Conservation (phyloP, 2,888 invertebrate genomes). For the Agonopterix heracliana region DNA sequence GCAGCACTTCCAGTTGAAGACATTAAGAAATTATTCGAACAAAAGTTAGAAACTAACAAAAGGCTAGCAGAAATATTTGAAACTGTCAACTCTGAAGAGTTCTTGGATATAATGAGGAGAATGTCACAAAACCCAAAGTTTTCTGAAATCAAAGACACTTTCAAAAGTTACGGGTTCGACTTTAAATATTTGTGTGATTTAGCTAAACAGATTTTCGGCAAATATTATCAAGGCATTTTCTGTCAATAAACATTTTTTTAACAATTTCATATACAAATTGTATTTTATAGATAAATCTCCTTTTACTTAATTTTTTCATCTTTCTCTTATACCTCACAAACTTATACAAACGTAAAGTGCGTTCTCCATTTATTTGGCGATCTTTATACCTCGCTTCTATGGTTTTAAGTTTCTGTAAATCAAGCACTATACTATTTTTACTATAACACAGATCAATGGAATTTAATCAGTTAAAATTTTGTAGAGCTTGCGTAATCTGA, state of each 20-base stretch:
- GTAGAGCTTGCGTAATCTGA: no score
- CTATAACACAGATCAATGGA: no score
- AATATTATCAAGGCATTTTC: conserved; percentile 28
- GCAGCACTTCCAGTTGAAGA: conserved; percentile 29
- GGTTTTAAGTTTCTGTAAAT: no score
- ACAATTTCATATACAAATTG: neutral
- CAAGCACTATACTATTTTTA: no score
- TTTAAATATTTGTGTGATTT: conserved; percentile 28
- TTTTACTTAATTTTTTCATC: no score
- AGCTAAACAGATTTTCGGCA: conserved; percentile 28
- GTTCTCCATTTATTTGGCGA: no score
- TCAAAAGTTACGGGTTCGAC: conserved; percentile 32
- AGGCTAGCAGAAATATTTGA: conserved; percentile 29
- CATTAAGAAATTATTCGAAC: conserved; percentile 32
- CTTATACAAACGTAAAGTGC: neutral
- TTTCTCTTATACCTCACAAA: neutral
- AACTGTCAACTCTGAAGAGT: conserved; percentile 32
- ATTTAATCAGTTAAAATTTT: no score
- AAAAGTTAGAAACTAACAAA: conserved; percentile 27
- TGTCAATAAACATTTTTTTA: conserved; percentile 16
- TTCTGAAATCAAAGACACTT: conserved; percentile 24
- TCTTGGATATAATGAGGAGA: conserved; percentile 30
- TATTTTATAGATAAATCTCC: no score
- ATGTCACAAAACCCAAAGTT: conserved; percentile 32
- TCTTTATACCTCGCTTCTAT: no score